Evolutionary conservation across 2,113 vertebrate species (phyloP).

Genomic region (Podarcis cretensis): DNA sequence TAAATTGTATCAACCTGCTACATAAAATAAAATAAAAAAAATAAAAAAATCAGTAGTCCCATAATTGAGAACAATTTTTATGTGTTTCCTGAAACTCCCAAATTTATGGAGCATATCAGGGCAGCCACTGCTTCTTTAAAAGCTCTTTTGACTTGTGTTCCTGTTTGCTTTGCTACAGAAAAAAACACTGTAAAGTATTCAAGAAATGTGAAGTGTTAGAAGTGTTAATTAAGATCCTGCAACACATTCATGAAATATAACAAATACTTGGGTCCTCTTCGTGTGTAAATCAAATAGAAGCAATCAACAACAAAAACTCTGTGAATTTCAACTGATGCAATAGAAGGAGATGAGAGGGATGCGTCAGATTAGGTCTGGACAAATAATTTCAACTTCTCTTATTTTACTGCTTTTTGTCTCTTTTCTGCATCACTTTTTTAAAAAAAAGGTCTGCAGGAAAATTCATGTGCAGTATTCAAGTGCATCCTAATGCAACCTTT

Average conservation of each 20-base stretch:
- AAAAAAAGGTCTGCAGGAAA: too few relatives aligned
- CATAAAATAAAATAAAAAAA: background rate
- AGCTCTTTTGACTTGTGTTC: background rate
- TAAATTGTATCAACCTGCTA: background rate
- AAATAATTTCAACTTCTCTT: too few relatives aligned
- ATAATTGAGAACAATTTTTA: background rate
- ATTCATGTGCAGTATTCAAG: too few relatives aligned
- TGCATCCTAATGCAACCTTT: too few relatives aligned
- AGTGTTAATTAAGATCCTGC: background rate
- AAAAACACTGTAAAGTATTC: background rate
- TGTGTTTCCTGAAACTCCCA: background rate
- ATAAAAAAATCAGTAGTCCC: background rate
- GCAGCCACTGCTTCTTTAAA: background rate
- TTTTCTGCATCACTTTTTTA: too few relatives aligned
- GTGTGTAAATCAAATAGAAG: background rate
- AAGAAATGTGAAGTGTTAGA: background rate
- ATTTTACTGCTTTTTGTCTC: too few relatives aligned
- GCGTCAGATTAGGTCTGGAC: too few relatives aligned
- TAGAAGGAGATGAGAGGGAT: too few relatives aligned
- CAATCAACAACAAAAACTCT: background rate
- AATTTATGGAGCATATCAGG: background rate
- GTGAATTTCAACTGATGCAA: background rate
- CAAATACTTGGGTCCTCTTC: background rate
- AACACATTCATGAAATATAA: background rate
- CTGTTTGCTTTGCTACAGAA: background rate